These are phyloP conservation scores for Mayetiola destructor DNA, from an alignment of 2,888 invertebrate species.

Conservation along the genomic window DNA sequence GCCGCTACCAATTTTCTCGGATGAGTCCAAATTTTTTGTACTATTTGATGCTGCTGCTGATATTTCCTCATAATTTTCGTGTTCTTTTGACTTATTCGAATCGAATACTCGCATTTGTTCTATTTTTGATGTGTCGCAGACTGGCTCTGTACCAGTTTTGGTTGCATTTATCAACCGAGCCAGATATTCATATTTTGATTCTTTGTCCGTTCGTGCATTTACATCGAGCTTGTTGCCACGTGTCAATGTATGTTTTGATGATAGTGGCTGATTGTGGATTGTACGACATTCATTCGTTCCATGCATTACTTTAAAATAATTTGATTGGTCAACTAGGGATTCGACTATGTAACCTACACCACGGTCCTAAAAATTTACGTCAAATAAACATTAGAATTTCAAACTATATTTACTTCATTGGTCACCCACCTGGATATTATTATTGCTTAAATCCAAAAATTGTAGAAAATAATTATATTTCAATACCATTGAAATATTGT, in stretches of 20 bases:
- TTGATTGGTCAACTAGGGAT: slow-evolving; percentile 54
- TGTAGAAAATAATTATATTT: slow-evolving; percentile 59
- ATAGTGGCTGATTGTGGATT: not conserved
- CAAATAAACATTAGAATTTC: not conserved
- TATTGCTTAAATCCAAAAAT: slow-evolving; percentile 66
- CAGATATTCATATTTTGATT: slow-evolving; percentile 10
- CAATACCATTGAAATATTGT: slow-evolving; percentile 60
- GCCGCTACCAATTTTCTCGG: not conserved
- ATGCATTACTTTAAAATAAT: slow-evolving; percentile 27
- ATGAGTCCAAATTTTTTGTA: slow-evolving; percentile 20
- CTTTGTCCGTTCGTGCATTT: not conserved
- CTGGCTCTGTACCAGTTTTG: not conserved
- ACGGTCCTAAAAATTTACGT: slow-evolving; percentile 41
- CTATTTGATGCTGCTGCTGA: slow-evolving; percentile 31
- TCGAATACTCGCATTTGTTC: slow-evolving; percentile 22
- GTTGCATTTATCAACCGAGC: not conserved
- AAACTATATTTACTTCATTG: slow-evolving; percentile 4
- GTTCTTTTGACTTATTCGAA: slow-evolving; percentile 26
- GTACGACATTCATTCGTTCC: slow-evolving; percentile 20
- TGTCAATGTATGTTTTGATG: not conserved
- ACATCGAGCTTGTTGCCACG: not conserved
- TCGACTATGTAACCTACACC: slow-evolving; percentile 59
- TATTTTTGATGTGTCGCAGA: not conserved
- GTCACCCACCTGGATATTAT: slow-evolving; percentile 39
- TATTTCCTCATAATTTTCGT: slow-evolving; percentile 26